Conservation (phyloP, 2,888 invertebrate genomes). For the Nemotelus pantherinus region DNA sequence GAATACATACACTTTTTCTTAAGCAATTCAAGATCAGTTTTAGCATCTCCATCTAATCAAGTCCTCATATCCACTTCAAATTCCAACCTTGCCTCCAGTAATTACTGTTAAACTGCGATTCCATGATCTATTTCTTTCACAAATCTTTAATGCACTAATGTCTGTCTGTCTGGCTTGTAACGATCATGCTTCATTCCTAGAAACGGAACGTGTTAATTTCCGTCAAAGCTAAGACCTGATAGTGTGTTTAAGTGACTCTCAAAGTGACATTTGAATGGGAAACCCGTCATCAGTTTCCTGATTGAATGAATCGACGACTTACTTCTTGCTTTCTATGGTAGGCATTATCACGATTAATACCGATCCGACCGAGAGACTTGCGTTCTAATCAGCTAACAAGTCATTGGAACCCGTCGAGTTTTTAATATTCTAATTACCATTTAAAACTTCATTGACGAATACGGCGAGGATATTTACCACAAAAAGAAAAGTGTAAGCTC, state of each 20-base stretch:
- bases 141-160: too few relatives aligned
- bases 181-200: background rate
- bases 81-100: too few relatives aligned
- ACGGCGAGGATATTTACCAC: background rate
- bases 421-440: conserved; percentile 34
- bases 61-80: too few relatives aligned
- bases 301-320: conserved; percentile 8
- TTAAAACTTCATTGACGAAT: conserved; percentile 31
- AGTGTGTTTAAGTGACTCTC: conserved; percentile 21
- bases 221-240: conserved; percentile 23
- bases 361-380: background rate
- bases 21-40: too few relatives aligned
- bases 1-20: too few relatives aligned
- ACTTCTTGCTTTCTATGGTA: too few relatives aligned
- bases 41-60: too few relatives aligned
- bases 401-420: conserved; percentile 14
- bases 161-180: too few relatives aligned
- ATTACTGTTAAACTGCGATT: too few relatives aligned
- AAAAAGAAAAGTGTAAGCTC: background rate
- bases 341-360: too few relatives aligned
- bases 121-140: too few relatives aligned
- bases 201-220: conserved; percentile 35
- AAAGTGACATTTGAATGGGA: conserved; percentile 14
- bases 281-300: conserved; percentile 16
- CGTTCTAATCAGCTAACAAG: conserved; percentile 21